Percentiles rank a stretch among this genome's conserved stretches.
Evolutionary conservation across 2,113 vertebrate species (phyloP).

Genomic region (Calyptommatus sinebrachiatus): DNA sequence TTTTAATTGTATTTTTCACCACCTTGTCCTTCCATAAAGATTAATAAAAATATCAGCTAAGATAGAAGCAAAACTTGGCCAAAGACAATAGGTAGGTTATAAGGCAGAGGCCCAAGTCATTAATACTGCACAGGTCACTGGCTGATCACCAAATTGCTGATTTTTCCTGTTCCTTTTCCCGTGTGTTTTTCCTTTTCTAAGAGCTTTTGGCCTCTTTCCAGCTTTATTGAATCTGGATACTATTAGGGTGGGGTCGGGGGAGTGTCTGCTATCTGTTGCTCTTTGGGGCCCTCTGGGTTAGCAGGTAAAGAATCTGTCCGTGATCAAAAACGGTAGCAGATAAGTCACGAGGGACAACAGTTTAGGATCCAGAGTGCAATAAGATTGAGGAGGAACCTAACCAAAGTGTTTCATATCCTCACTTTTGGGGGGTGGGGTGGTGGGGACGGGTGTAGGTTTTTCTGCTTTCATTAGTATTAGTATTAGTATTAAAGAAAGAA

Average conservation of each 20-base stretch:
- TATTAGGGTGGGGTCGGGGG: constrained; percentile 20
- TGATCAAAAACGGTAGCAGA: constrained; percentile 59
- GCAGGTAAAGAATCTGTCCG: constrained; percentile 52
- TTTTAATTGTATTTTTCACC: constrained; percentile 52
- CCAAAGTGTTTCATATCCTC: constrained; percentile 67
- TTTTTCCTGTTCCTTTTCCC: constrained; percentile 15
- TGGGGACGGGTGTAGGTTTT: neutral
- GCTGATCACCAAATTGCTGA: constrained; percentile 32
- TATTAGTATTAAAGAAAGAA: neutral
- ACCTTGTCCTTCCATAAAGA: constrained; percentile 81
- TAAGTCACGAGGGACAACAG: constrained; percentile 14
- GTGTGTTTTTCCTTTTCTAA: neutral
- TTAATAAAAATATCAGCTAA: constrained; percentile 48
- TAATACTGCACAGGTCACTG: constrained; percentile 42
- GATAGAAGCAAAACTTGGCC: constrained; percentile 61
- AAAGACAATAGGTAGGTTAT: constrained; percentile 61
- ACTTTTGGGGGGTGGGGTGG: constrained; percentile 52
- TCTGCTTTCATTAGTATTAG: neutral
- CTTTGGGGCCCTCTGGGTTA: constrained; percentile 53
- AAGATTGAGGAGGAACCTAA: constrained; percentile 56
- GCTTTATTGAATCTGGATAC: constrained; percentile 64
- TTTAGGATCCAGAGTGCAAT: constrained; percentile 66
- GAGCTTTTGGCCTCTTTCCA: constrained; percentile 53
- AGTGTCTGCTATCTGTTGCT: constrained; percentile 55
- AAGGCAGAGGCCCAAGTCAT: constrained; percentile 53